A percentile compares a stretch with the other conserved stretches of the same genome.
Evolutionary conservation across 2,888 invertebrate genomes (phyloP).

Genomic region (Drosophila paramelanica): DNA sequence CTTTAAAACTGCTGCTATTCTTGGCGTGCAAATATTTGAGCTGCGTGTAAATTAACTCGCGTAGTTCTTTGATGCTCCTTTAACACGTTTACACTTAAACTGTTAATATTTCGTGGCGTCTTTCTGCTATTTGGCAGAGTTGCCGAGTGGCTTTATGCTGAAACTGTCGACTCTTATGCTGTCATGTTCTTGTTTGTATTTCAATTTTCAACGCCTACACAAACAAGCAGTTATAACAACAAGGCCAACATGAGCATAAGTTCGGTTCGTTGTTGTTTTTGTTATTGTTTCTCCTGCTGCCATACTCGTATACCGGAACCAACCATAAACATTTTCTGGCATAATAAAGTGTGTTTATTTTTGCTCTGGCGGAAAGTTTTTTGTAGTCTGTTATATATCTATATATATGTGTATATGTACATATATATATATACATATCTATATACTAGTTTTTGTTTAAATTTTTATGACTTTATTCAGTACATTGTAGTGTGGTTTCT

Average conservation of each 20-base stretch:
- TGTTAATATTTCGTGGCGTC: slow-evolving; percentile 63
- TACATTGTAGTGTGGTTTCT: slow-evolving; percentile 30
- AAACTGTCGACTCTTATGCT: slow-evolving; percentile 34
- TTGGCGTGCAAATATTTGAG: slow-evolving; percentile 69
- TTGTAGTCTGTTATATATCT: slow-evolving; percentile 33
- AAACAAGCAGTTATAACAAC: slow-evolving; percentile 54
- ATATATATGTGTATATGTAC: not conserved
- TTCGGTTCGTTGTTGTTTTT: slow-evolving; percentile 50
- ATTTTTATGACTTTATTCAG: slow-evolving; percentile 74
- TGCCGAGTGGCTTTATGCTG: slow-evolving; percentile 14
- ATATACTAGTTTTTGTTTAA: slow-evolving; percentile 52
- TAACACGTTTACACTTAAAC: slow-evolving; percentile 76
- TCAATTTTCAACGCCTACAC: slow-evolving; percentile 73
- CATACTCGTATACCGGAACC: slow-evolving; percentile 25
- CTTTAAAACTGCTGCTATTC: slow-evolving; percentile 54
- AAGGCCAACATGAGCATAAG: slow-evolving; percentile 54
- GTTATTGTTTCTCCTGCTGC: slow-evolving; percentile 40
- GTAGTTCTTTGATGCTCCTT: slow-evolving; percentile 62
- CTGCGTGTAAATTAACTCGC: slow-evolving; percentile 78
- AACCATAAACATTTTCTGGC: slow-evolving; percentile 73
- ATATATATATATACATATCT: not conserved
- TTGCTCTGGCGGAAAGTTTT: slow-evolving; percentile 60
- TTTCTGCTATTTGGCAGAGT: slow-evolving; percentile 20
- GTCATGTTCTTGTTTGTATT: slow-evolving; percentile 66
- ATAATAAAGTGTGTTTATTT: slow-evolving; percentile 75